Percentiles rank a stretch among this genome's conserved stretches.
Evolutionary conservation across 2,113 vertebrate species (phyloP).

Genomic region (Morone saxatilis): DNA sequence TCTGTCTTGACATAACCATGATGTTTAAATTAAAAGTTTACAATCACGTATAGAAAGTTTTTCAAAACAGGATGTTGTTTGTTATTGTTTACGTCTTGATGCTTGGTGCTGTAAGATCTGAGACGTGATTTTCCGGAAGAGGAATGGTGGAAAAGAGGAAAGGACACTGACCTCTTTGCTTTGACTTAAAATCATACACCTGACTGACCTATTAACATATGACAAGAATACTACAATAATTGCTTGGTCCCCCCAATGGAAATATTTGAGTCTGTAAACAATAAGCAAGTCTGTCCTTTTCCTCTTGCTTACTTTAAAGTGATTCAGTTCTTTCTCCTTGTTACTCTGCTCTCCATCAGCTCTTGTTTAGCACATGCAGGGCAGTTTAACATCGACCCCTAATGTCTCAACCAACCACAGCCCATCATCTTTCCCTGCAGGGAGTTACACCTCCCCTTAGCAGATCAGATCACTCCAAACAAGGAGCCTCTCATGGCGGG

Average conservation of each 20-base stretch:
- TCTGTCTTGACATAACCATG: too few species aligned
- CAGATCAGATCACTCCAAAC: slow-evolving; percentile 66
- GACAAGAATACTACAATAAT: neutral
- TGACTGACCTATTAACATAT: neutral
- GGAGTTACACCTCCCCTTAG: slow-evolving; percentile 48
- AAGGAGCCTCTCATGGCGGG: slow-evolving; percentile 45
- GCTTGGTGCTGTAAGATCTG: too few species aligned
- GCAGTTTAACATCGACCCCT: slow-evolving; percentile 13
- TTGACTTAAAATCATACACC: neutral
- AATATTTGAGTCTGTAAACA: neutral
- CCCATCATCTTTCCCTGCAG: slow-evolving; percentile 37
- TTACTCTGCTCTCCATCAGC: slow-evolving; percentile 12
- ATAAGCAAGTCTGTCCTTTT: neutral
- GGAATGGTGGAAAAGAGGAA: neutral
- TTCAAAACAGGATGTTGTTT: too few species aligned
- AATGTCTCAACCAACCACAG: slow-evolving; percentile 40
- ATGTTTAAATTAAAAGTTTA: too few species aligned
- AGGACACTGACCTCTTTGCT: neutral
- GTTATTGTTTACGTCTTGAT: too few species aligned
- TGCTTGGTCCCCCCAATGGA: neutral
- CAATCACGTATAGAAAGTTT: too few species aligned
- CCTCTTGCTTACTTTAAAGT: neutral
- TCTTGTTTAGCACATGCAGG: slow-evolving; percentile 22
- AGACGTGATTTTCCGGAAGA: neutral
- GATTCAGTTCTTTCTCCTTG: slow-evolving; percentile 2